Base-by-base conservation (phyloP, 1,140 invertebrate genomes). In the Drosophila sp. region DNA sequence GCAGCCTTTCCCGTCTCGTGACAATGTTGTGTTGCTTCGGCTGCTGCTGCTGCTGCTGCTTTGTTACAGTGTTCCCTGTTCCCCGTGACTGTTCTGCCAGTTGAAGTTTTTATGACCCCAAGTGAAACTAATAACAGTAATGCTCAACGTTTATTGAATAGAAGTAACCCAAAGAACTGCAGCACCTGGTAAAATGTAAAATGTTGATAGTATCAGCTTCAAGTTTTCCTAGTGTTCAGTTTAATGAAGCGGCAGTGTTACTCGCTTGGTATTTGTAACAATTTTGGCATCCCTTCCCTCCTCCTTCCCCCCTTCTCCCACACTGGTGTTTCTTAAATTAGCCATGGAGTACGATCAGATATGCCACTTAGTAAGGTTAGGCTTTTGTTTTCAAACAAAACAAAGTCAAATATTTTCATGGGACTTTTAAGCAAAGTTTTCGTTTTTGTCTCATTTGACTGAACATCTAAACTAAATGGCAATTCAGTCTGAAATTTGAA, bases 81-180 rank as follows among this genome's bases (percentile, higher is more conserved):
- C 2, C 60, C 66, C 68, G 71, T 30, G 30, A 38, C 63, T 67
- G 41, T 61, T 77, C 69, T 57, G 25, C 57, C 57, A 55, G 55
- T 55, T 66, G 55, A 79, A 87, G 76, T 86, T 86, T 86, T 86
- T 87, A 86, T 79, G 83, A 65, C 55, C 54, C 76, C 66, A 79
- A 80, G 84, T 67, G 84, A 63, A 86, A 87, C 84, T 87, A 87
- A 87, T 87, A 87, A 87, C 79, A 81, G 86, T 87, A 89, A 89
- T 87, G 83, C 67, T 71, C 66, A 72, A 71, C 65, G 83, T 70
- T 86, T 81, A 82, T 81, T 86, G 82, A 86, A 86, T 78, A 62
- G 66, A 70, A 66, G 55, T 60, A 60, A 50, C 44, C 44, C 44
- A 50, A 50, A 50, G 44, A 50, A 50, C 23, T 50, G 23, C 44